These are phyloP conservation scores for Macaria notata DNA, from an alignment of 2,888 invertebrate species.

Conservation along the genomic window DNA sequence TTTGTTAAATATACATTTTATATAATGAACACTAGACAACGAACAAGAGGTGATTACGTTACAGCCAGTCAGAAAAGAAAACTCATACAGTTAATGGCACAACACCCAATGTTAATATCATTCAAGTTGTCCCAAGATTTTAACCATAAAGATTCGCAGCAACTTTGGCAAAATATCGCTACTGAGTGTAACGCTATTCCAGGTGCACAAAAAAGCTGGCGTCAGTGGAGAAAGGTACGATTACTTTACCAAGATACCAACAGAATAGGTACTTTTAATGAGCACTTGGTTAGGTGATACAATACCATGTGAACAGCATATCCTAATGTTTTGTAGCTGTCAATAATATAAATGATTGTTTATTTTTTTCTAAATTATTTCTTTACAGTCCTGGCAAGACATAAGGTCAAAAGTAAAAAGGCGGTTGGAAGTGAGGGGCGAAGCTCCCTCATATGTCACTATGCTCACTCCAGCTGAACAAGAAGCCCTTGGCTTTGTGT, in stretches of 20 bases:
- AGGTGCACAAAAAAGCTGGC: slow-evolving; percentile 72
- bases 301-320: background rate
- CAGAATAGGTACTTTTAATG: background rate
- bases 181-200: slow-evolving; percentile 65
- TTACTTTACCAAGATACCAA: background rate
- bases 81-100: slow-evolving; percentile 61
- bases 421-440: slow-evolving; percentile 50
- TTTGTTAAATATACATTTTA: too few relatives aligned
- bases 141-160: slow-evolving; percentile 59
- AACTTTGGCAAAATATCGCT: slow-evolving; percentile 65
- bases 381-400: slow-evolving; percentile 74
- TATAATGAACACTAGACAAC: slow-evolving; percentile 56
- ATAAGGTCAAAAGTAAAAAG: slow-evolving; percentile 63
- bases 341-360: background rate
- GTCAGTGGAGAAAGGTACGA: slow-evolving; percentile 70
- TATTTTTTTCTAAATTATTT: slow-evolving; percentile 30
- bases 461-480: slow-evolving; percentile 56
- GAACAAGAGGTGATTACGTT: slow-evolving; percentile 56
- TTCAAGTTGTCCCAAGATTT: slow-evolving; percentile 62
- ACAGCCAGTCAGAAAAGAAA: slow-evolving; percentile 66
- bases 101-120: slow-evolving; percentile 63
- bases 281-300: background rate
- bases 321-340: background rate
- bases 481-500: slow-evolving; percentile 55
- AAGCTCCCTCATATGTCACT: slow-evolving; percentile 46